Evolutionary conservation across 2,797 vertebrate species (phyloP).

Genomic region (Falco biarmicus): DNA sequence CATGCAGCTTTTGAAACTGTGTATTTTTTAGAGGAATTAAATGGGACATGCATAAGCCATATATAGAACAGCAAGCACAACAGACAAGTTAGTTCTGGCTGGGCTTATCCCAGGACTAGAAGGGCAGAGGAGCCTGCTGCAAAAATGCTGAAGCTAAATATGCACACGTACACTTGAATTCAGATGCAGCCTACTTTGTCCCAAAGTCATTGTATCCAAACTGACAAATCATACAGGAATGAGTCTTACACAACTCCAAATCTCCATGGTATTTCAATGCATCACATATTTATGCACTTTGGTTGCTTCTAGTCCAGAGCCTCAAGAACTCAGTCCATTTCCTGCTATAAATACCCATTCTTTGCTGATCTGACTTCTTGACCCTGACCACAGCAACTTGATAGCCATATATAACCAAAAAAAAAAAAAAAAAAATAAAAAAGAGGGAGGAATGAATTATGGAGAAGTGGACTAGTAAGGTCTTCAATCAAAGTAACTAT

Average conservation of each 20-base stretch:
- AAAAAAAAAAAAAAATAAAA: background rate
- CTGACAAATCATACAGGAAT: background rate
- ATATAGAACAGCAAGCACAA: background rate
- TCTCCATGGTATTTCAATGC: background rate
- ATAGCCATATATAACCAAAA: background rate
- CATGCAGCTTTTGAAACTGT: background rate
- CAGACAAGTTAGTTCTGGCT: background rate
- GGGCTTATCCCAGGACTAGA: background rate
- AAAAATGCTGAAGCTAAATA: background rate
- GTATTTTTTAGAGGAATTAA: background rate
- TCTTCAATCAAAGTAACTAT: background rate
- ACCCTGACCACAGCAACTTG: background rate
- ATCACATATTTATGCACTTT: background rate
- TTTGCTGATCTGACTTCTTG: background rate
- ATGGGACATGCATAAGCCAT: background rate
- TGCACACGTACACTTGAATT: background rate
- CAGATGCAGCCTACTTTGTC: background rate
- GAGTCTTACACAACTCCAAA: background rate
- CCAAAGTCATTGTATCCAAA: background rate
- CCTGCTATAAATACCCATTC: background rate
- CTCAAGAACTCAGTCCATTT: background rate
- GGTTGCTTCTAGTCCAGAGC: background rate
- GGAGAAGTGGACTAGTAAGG: background rate
- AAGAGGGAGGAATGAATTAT: background rate
- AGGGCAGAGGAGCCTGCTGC: background rate